Base-by-base conservation (phyloP, 1,140 invertebrate genomes). In the Neodiprion fabricii region DNA sequence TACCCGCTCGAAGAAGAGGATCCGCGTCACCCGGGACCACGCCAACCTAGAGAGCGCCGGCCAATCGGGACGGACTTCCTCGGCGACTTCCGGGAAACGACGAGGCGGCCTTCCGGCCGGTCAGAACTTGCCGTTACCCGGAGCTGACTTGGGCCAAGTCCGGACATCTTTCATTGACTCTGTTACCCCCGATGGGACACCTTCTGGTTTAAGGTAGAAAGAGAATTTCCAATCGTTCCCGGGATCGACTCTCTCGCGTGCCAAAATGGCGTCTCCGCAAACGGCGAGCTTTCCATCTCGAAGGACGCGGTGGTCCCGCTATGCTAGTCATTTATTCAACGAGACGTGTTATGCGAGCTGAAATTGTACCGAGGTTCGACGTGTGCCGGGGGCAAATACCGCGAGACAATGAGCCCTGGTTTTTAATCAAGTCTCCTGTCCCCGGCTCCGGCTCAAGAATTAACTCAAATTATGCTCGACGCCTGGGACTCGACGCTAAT, bases 391-490 rank as follows among this genome's bases (percentile, higher is more conserved):
- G 80, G 85, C 84, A 86, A 86, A 85, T 82, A 83, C 75, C 4
- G n/a, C 53, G 83, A 86, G 85, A 87, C 85, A 86, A 86, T 86
- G 85, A 82, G 79, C 71, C 76, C 72, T 84, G 84, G 81, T 85
- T 85, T 86, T 86, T 87, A 87, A 86, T 87, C 84, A 81, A 83
- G 82, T 85, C 81, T 82, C 79, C 76, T 81, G 81, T 76, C 82
- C 83, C 78, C 83, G 82, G 86, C 84, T 86, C 83, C 84, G 83
- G 28, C 28, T 40, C 28, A 40, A 40, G 84, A 86, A 86, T 87
- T 85, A 86, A 86, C 85, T 86, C 78, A 83, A 87, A 87, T 87
- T 85, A 83, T 61, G 53, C n/a, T 12, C 78, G 83, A 81, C 84
- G 84, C 82, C 78, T 81, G 82, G 81, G 82, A 81, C 80, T 70